Conservation (phyloP, 2,888 invertebrate species). For the Deilephila porcellus region DNA sequence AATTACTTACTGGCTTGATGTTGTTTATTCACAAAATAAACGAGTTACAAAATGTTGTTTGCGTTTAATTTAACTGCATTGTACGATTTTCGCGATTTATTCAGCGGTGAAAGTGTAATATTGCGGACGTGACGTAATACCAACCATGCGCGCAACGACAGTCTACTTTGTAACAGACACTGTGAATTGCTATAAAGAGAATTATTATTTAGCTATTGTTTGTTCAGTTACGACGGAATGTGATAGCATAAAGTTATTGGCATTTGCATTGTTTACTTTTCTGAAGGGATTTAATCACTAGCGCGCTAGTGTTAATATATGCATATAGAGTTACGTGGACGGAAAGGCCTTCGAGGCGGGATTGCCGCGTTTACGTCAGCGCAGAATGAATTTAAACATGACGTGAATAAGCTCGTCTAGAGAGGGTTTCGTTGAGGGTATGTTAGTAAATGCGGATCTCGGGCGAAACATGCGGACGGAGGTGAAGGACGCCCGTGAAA, state of each 20-base stretch:
- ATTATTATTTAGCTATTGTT: not conserved
- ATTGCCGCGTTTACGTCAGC: slow-evolving; percentile 53
- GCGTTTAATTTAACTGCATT: slow-evolving; percentile 45
- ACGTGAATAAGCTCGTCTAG: slow-evolving; percentile 52
- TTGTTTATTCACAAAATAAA: slow-evolving; percentile 23
- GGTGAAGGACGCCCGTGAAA: slow-evolving; percentile 70
- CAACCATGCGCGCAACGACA: slow-evolving; percentile 46
- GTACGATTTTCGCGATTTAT: slow-evolving; percentile 52
- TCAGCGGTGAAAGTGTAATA: slow-evolving; percentile 60
- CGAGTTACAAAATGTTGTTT: slow-evolving; percentile 32
- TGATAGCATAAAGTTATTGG: slow-evolving; percentile 42
- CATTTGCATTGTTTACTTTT: slow-evolving; percentile 41
- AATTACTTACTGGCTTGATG: slow-evolving; percentile 13
- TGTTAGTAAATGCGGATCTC: slow-evolving; percentile 70
- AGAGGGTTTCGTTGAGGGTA: slow-evolving; percentile 34
- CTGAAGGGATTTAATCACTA: slow-evolving; percentile 1
- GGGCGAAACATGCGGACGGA: slow-evolving; percentile 57
- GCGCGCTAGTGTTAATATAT: not conserved
- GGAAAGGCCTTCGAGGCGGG: slow-evolving; percentile 45
- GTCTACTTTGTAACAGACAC: slow-evolving; percentile 21
- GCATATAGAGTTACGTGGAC: slow-evolving; percentile 39
- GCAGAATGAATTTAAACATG: slow-evolving; percentile 65
- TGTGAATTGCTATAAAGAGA: not conserved
- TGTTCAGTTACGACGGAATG: not conserved
- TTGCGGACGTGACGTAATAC: slow-evolving; percentile 41